Evolutionary conservation across 1,140 invertebrate species (phyloP).

Genomic region (Hycleus phaleratus): DNA sequence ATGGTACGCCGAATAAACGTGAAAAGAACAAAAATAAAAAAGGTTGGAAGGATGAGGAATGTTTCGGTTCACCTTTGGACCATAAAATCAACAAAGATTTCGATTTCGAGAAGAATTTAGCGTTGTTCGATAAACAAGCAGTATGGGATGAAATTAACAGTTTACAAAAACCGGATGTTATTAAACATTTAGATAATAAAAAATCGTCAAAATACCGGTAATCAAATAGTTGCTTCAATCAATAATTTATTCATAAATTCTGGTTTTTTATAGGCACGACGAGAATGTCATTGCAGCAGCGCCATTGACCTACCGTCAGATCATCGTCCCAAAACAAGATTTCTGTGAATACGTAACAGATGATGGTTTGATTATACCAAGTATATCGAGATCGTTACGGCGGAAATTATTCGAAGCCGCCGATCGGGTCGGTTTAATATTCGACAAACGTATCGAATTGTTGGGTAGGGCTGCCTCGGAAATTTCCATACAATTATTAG

Average conservation of each 20-base stretch:
- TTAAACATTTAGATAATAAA: constrained; percentile 37
- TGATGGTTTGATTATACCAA: constrained; percentile 70
- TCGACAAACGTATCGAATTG: constrained; percentile 63
- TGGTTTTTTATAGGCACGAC: constrained; percentile 55
- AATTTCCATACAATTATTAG: constrained; percentile 68
- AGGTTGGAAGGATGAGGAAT: constrained; percentile 43
- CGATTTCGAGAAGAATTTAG: constrained; percentile 90
- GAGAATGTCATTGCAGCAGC: constrained; percentile 72
- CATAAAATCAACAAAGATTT: constrained; percentile 61
- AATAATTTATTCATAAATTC: neutral
- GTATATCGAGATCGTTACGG: constrained; percentile 58
- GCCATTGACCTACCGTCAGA: constrained; percentile 60
- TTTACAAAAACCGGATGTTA: constrained; percentile 60
- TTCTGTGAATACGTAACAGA: constrained; percentile 71
- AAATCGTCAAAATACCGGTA: constrained; percentile 35
- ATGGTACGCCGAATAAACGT: constrained; percentile 41
- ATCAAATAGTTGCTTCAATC: neutral
- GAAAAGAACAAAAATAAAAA: constrained; percentile 35
- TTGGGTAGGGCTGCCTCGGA: constrained; percentile 70
- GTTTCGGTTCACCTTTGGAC: constrained; percentile 48
- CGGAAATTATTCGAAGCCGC: constrained; percentile 57
- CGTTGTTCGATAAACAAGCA: constrained; percentile 81
- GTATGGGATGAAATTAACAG: constrained; percentile 66
- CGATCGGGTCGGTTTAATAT: constrained; percentile 57
- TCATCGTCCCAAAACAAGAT: constrained; percentile 57